phyloP scores from a whole-genome alignment of 2,888 invertebrate species.

The Trachelus iudaicus region DNA sequence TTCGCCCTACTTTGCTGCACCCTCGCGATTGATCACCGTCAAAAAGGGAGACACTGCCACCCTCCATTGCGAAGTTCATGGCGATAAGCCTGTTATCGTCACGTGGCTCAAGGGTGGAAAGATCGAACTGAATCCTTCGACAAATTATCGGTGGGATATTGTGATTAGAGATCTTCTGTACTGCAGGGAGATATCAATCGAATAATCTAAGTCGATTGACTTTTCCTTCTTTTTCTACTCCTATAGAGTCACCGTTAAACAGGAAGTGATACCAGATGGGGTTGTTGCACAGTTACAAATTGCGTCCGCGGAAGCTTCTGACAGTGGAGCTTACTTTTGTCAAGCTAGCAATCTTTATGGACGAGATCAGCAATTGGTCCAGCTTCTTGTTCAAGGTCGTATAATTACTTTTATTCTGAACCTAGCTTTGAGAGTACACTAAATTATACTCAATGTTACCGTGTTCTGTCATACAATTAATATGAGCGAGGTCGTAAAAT shows the following conservation, averaged over 20 bases:
- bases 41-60: slow-evolving; percentile 80
- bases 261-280: slow-evolving; percentile 77
- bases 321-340: slow-evolving; percentile 83
- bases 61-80: slow-evolving; percentile 80
- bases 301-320: slow-evolving; percentile 74
- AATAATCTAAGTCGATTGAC: not conserved
- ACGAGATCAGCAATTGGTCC: slow-evolving; percentile 77
- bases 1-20: slow-evolving; percentile 78
- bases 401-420: not conserved
- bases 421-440: not conserved
- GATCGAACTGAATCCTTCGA: slow-evolving; percentile 76
- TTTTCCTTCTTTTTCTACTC: not conserved
- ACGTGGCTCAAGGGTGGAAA: slow-evolving; percentile 80
- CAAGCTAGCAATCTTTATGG: slow-evolving; percentile 81
- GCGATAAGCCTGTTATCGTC: slow-evolving; percentile 82
- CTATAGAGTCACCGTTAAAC: slow-evolving; percentile 71
- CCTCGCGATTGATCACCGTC: slow-evolving; percentile 76
- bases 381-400: slow-evolving; percentile 75
- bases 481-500: too few relatives aligned
- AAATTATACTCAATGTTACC: too few relatives aligned
- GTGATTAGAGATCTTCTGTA: not conserved
- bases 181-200: not conserved
- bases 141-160: slow-evolving; percentile 73
- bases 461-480: too few relatives aligned
- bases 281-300: slow-evolving; percentile 79